Percentiles rank a stretch among this genome's conserved stretches.
phyloP scores from a whole-genome alignment of 2,113 vertebrate species.

The Recurvirostra avosetta region DNA sequence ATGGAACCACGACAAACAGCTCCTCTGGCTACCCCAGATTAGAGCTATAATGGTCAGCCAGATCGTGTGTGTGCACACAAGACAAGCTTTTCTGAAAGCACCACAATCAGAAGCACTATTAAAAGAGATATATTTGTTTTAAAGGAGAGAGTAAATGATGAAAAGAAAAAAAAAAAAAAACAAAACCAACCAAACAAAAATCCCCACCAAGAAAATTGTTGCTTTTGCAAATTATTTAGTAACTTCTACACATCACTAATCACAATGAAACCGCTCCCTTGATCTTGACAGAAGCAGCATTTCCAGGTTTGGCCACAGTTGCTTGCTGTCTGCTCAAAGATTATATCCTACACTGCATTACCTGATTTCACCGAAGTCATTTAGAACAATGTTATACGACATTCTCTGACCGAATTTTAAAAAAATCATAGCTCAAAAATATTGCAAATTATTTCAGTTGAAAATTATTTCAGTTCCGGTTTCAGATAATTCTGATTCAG shows the following conservation, averaged over 20 bases:
- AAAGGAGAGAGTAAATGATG: background rate
- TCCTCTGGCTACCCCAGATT: background rate
- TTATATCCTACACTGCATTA: background rate
- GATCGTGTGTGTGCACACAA: background rate
- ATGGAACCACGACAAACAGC: background rate
- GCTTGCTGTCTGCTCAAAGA: background rate
- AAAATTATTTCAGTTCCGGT: background rate
- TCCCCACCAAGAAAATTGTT: background rate
- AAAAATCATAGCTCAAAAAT: background rate
- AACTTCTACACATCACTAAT: background rate
- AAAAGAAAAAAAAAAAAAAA: background rate
- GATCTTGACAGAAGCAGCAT: background rate
- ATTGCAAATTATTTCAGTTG: background rate
- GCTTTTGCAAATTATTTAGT: background rate
- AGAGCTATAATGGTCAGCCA: background rate
- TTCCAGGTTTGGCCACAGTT: background rate
- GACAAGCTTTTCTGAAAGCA: background rate
- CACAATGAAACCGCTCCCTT: background rate
- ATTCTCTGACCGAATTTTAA: rapidly evolving
- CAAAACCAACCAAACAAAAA: background rate
- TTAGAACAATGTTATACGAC: background rate
- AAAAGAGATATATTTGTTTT: background rate
- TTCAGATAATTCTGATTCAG: background rate
- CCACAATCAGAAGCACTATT: background rate
- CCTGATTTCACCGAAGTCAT: background rate